These are phyloP conservation scores for Lerema accius DNA, from an alignment of 1,140 invertebrate species.

Conservation along the genomic window DNA sequence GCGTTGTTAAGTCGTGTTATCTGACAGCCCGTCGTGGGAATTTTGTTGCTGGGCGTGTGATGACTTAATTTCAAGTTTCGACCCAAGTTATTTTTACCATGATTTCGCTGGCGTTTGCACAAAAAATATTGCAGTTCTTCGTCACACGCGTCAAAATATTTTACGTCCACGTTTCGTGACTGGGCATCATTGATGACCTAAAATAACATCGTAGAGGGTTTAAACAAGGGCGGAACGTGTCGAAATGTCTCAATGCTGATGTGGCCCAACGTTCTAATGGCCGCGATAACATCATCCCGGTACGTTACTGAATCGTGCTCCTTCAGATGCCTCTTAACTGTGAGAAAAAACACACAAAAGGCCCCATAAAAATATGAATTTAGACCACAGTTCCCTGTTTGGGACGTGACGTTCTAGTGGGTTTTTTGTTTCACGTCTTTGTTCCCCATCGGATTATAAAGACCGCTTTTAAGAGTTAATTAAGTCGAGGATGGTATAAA, in stretches of 20 bases:
- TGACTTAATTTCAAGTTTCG: conserved; percentile 44
- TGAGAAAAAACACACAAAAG: conserved; percentile 80
- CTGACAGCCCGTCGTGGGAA: conserved; percentile 63
- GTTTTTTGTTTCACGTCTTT: conserved; percentile 63
- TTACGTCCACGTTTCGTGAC: conserved; percentile 15
- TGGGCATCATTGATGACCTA: conserved; percentile 50
- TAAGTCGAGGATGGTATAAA: conserved; percentile 60
- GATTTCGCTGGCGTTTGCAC: not conserved
- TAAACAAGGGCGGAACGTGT: conserved; percentile 67
- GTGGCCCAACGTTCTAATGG: conserved; percentile 66
- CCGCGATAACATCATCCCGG: conserved; percentile 72
- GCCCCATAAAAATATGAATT: conserved; percentile 73
- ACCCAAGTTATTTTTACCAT: not conserved
- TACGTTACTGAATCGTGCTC: conserved; percentile 74
- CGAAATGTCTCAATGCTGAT: conserved; percentile 70
- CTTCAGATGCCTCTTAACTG: conserved; percentile 70
- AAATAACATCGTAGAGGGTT: conserved; percentile 61
- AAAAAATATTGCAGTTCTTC: conserved; percentile 12
- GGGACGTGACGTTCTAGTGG: conserved; percentile 71
- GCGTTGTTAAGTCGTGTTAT: conserved; percentile 57
- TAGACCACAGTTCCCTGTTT: conserved; percentile 64
- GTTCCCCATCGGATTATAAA: conserved; percentile 62
- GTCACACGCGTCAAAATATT: conserved; percentile 36
- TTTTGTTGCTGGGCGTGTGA: conserved; percentile 39
- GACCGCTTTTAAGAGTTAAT: conserved; percentile 69